Base-by-base conservation (phyloP, 2,888 invertebrate genomes). In the Melanchra persicariae region DNA sequence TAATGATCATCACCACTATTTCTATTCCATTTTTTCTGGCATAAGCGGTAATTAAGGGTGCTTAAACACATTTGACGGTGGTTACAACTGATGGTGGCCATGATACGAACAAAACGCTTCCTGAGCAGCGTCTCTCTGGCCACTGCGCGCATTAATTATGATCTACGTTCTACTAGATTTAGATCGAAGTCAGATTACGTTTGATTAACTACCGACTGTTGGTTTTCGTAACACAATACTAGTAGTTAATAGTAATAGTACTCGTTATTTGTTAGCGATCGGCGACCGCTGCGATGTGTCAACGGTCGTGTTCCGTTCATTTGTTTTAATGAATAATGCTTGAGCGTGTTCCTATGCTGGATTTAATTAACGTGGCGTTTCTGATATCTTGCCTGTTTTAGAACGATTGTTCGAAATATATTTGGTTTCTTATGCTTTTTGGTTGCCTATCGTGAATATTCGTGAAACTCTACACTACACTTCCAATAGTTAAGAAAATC, bases 41-140 rank as follows among this genome's bases (percentile, higher is more conserved):
- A 82, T 85, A 82, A 83, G 76, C 69, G 62, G 82, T 89, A 88
- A 88, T 88, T 78, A 88, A 88, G 85, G 90, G 91, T 88, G 86
- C 86, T 84, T 85, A 83, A 87, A 88, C 89, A 88, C 85, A 81
- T 86, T 87, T 83, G 85, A 77, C 87, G 84, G 89, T 89, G 74
- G 86, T 83, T 86, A 82, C 59, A 67, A 59, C 83, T 77, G 89
- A 92, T 94, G 90, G 91, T 86, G 86, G 88, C 82, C 61, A 83
- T 84, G 94, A 95, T 95, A 95, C 65, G 89, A 87, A 93, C 94
- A 94, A 94, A 94, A 93, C 88, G 89, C 90, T 95, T 95, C 95
- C 95, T 92, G 93, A 87, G 85, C 84, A 81, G 77, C 91, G 89
- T 91, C 86, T 89, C 89, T 89, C 87, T 92, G 91, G 92, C 88